Percentiles rank a stretch among this genome's conserved stretches.
Conservation (phyloP, 1,140 invertebrate species). For the Adoxophyes honmai region DNA sequence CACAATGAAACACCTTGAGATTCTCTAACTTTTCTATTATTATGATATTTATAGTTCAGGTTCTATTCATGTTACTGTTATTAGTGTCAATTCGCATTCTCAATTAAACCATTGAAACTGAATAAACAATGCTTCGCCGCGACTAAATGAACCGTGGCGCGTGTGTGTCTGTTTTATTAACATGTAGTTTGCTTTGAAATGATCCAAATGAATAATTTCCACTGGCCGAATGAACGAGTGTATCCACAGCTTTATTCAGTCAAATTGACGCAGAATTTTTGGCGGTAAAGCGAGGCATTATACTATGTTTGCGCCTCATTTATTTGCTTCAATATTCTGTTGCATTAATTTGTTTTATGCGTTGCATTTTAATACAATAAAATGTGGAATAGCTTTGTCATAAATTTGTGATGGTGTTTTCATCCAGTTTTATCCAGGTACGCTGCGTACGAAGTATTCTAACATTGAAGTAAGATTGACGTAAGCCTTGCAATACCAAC, state of each 20-base stretch:
- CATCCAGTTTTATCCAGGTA: no score
- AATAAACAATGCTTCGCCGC: not conserved
- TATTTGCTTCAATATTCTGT: constrained; percentile 1
- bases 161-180: not conserved
- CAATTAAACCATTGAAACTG: not conserved
- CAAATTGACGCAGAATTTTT: not conserved
- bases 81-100: not conserved
- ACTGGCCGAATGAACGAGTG: not conserved
- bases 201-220: constrained; percentile 7
- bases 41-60: no score
- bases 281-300: not conserved
- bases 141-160: not conserved
- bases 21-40: no score
- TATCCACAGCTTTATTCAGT: not conserved
- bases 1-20: no score
- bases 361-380: not conserved
- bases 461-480: no score
- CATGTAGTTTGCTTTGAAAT: constrained; percentile 2
- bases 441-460: no score
- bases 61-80: no score
- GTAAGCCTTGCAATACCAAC: no score
- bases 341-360: not conserved
- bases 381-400: not conserved
- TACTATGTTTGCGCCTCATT: not conserved
- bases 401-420: no score